Percentiles rank a stretch among this genome's conserved stretches.
These are phyloP conservation scores for Typhlichthys subterraneus DNA, from an alignment of 2,797 vertebrate genomes.

Conservation along the genomic window DNA sequence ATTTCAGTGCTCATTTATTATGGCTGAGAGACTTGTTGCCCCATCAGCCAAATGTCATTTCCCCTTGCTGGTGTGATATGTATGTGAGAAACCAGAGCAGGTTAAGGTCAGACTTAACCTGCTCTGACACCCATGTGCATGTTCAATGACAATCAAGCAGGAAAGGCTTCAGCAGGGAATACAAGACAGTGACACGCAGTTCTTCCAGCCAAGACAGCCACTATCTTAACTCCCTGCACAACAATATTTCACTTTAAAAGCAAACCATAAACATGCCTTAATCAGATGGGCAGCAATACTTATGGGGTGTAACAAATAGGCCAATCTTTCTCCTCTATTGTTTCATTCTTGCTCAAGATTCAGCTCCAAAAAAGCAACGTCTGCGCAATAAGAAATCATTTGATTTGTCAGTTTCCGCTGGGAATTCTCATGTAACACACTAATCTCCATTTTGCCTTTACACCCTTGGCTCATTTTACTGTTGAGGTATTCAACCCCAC, in stretches of 20 bases:
- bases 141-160: neutral
- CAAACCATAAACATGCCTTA: conserved; percentile 60
- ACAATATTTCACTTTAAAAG: conserved; percentile 62
- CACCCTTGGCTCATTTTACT: conserved; percentile 51
- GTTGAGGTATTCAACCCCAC: conserved; percentile 33
- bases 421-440: conserved; percentile 55
- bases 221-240: conserved; percentile 54
- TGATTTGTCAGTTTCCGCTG: conserved; percentile 54
- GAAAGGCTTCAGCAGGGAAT: no score
- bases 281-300: conserved; percentile 43
- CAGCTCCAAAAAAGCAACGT: conserved; percentile 45
- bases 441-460: conserved; percentile 59
- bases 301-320: conserved; percentile 48
- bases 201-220: conserved; percentile 51
- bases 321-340: conserved; percentile 52
- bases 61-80: conserved; percentile 40
- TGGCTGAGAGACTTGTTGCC: conserved; percentile 34
- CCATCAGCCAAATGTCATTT: conserved; percentile 39
- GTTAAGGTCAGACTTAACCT: conserved; percentile 36
- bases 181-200: conserved; percentile 54
- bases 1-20: conserved; percentile 39
- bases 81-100: conserved; percentile 23
- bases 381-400: conserved; percentile 55
- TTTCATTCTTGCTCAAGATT: conserved; percentile 53
- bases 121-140: conserved; percentile 47